Base-by-base conservation (phyloP, 1,140 invertebrate species). In the Thalassaphorura encarpata region DNA sequence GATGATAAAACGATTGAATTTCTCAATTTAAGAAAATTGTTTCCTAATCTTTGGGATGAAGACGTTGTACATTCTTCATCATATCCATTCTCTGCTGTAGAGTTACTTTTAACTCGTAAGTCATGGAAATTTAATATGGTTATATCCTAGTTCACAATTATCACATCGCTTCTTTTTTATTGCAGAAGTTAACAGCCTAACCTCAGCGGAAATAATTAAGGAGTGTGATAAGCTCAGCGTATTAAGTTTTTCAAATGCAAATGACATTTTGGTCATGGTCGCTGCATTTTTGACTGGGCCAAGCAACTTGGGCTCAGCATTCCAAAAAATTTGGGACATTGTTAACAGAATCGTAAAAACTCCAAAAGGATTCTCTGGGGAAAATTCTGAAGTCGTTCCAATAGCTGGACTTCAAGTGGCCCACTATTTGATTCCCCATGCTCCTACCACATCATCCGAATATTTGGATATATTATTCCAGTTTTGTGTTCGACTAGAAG, bases 261-360 rank as follows among this genome's bases (percentile, higher is more conserved):
- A 49, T 1, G 58, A 63, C 18, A 54, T 63, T 3, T 23, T 63
- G 0, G 31, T 55, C 1, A 39, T 52, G 3, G 50, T 50, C 1
- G 56, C 24, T 27, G 36, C 8, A n/a, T 45, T 26, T 39, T 21
- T 23, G 29, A 15, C 5, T 39, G 0, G 33, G 13, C 1, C n/a
- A 15, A n/a, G n/a, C n/a, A n/a, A n/a, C n/a, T n/a, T n/a, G n/a
- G 26, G 26, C 11, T 15, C 18, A 8, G 3, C 13, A 1, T 13
- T 21, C 18, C 5, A 28, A 27, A 49, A 56, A 46, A 13, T 56
- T 13, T 64, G 62, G 62, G 47, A 56, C 0, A 21, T 60, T 15
- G 21, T 60, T 0, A 26, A n/a, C 2, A 11, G 46, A 1, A 43
- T 60, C 6, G 53, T 60, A 0, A 24, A 31, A 13, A 57, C 43